Percentiles rank a stretch among this genome's conserved stretches.
These are phyloP conservation scores for Triplophysa tibetana DNA, from an alignment of 2,113 vertebrate species.

Conservation along the genomic window DNA sequence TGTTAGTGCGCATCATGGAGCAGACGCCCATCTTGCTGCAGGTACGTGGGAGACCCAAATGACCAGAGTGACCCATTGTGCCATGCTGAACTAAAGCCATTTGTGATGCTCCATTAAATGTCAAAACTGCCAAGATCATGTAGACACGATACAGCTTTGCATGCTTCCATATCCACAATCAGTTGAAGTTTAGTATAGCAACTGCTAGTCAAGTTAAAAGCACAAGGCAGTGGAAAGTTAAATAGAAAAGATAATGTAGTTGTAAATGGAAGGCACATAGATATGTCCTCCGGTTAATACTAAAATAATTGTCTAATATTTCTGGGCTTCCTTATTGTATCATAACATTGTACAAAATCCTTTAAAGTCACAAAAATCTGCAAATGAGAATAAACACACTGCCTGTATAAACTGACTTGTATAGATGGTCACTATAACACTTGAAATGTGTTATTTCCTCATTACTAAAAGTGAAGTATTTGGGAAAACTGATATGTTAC, in stretches of 20 bases:
- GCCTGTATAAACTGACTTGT: slow-evolving; percentile 35
- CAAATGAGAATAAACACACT: slow-evolving; percentile 30
- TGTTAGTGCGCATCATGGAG: slow-evolving; percentile 95
- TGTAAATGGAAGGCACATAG: not conserved
- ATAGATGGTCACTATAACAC: not conserved
- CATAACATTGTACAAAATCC: not conserved
- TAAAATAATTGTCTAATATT: not conserved
- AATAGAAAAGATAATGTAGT: not conserved
- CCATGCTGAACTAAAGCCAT: slow-evolving; percentile 8
- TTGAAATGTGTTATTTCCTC: not conserved
- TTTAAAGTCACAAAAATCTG: not conserved
- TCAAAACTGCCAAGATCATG: slow-evolving; percentile 32
- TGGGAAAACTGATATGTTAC: too few relatives aligned
- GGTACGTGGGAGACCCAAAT: slow-evolving; percentile 76
- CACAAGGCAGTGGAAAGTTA: slow-evolving; percentile 8
- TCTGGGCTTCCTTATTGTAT: not conserved
- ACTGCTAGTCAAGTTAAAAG: not conserved
- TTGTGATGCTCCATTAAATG: slow-evolving; percentile 20
- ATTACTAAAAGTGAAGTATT: not conserved
- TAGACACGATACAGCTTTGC: slow-evolving; percentile 35
- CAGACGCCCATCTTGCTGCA: slow-evolving; percentile 92
- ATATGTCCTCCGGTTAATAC: not conserved
- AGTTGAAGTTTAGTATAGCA: slow-evolving; percentile 23
- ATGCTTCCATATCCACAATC: slow-evolving; percentile 13
- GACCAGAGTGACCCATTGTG: slow-evolving; percentile 59